phyloP scores from a whole-genome alignment of 1,140 invertebrate genomes.

The Melitaea cinxia region DNA sequence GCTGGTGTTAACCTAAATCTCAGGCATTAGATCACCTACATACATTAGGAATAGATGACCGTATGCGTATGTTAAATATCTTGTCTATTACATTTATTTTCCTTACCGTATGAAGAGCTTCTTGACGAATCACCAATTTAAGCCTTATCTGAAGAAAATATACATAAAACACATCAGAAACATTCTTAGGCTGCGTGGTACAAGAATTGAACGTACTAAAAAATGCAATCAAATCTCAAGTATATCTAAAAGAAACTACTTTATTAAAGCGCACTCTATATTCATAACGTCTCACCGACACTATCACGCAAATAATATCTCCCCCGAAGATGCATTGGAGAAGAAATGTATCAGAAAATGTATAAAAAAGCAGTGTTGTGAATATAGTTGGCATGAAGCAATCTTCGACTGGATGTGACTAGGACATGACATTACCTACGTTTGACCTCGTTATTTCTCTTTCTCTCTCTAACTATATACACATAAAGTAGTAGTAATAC shows the following conservation, averaged over 20 bases:
- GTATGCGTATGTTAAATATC: no score
- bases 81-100: no score
- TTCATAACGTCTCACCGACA: conserved; percentile 77
- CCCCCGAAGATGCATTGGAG: conserved; percentile 76
- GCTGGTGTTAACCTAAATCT: no score
- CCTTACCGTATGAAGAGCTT: no score
- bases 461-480: no score
- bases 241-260: conserved; percentile 54
- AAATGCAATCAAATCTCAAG: conserved; percentile 39
- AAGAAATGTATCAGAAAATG: conserved; percentile 81
- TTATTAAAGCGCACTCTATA: conserved; percentile 79
- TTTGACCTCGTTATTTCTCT: no score
- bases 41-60: no score
- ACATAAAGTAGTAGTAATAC: no score
- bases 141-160: no score
- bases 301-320: conserved; percentile 78
- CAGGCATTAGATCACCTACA: no score
- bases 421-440: no score
- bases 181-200: conserved; percentile 10
- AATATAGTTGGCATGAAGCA: conserved; percentile 40
- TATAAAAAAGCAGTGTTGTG: conserved; percentile 74
- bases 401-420: conserved; percentile 45
- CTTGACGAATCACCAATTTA: no score
- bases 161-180: conserved; percentile 8
- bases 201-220: conserved; percentile 33